A percentile compares a stretch with the other conserved stretches of the same genome.
These are phyloP conservation scores for Yponomeuta sedellus DNA, from an alignment of 2,888 invertebrate species.

Conservation along the genomic window DNA sequence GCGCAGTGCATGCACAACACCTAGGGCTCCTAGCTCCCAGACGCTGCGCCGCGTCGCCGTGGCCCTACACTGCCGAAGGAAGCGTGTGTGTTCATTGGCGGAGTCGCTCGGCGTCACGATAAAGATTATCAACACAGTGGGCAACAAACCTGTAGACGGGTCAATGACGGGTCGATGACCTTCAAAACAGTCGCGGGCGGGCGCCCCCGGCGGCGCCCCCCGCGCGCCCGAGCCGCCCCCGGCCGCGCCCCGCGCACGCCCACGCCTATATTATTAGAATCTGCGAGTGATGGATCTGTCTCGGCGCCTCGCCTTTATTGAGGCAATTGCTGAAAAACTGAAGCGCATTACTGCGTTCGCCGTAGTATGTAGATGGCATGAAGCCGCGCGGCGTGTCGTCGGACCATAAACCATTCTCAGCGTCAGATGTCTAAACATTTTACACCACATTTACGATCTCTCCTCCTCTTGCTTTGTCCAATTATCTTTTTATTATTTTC, in stretches of 20 bases:
- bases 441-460: not conserved
- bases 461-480: not conserved
- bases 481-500: not conserved
- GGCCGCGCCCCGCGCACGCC: constrained; percentile 27
- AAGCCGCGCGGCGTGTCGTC: not conserved
- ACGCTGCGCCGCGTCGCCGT: not conserved
- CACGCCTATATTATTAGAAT: constrained; percentile 17
- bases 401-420: not conserved
- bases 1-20: not conserved
- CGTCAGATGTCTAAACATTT: not conserved
- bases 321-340: constrained; percentile 2
- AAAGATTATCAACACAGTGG: constrained; percentile 4
- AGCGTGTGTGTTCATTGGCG: not conserved
- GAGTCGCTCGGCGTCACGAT: not conserved
- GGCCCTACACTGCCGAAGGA: not conserved
- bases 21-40: not conserved
- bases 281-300: constrained; percentile 7
- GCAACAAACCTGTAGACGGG: constrained; percentile 6
- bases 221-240: constrained; percentile 26
- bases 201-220: constrained; percentile 25
- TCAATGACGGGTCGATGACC: constrained; percentile 17
- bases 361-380: not conserved
- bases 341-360: not conserved
- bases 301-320: constrained; percentile 1
- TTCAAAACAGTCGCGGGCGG: constrained; percentile 22